Evolutionary conservation across 2,888 invertebrate genomes (phyloP).

Genomic region (Lucinisca nassula): DNA sequence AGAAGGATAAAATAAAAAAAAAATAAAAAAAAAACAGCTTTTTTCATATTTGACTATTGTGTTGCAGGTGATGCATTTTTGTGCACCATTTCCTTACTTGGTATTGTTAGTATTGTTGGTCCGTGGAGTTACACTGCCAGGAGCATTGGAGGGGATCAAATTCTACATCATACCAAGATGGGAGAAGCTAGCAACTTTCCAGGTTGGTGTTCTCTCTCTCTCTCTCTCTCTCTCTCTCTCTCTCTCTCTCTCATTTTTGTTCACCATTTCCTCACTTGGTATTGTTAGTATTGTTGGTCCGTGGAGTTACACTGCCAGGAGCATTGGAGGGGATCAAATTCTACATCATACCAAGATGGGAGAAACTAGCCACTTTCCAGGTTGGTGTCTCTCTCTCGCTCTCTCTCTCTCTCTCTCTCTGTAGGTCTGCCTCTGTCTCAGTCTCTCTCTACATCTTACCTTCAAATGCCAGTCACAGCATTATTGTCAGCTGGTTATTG

Average conservation of each 20-base stretch:
- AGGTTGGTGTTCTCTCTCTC: constrained; percentile 69
- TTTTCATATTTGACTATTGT: background rate
- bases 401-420: too few relatives aligned
- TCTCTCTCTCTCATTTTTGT: too few relatives aligned
- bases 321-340: constrained; percentile 82
- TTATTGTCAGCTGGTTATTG: too few relatives aligned
- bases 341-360: constrained; percentile 84
- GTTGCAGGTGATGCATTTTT: constrained; percentile 86
- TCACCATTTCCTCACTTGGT: constrained; percentile 84
- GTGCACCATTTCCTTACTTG: constrained; percentile 84
- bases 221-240: too few relatives aligned
- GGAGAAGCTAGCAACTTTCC: constrained; percentile 81
- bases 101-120: constrained; percentile 81
- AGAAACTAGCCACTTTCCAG: constrained; percentile 81
- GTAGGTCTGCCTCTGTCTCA: too few relatives aligned
- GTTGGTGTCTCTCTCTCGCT: too few relatives aligned
- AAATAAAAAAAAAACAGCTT: too few relatives aligned
- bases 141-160: constrained; percentile 81
- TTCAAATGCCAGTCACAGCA: too few relatives aligned
- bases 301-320: constrained; percentile 82
- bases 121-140: constrained; percentile 81
- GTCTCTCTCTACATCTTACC: too few relatives aligned
- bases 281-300: constrained; percentile 78
- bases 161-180: constrained; percentile 84
- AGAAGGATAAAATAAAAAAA: too few relatives aligned